phyloP scores from a whole-genome alignment of 2,113 vertebrate species.

The Cyanoderma ruficeps region DNA sequence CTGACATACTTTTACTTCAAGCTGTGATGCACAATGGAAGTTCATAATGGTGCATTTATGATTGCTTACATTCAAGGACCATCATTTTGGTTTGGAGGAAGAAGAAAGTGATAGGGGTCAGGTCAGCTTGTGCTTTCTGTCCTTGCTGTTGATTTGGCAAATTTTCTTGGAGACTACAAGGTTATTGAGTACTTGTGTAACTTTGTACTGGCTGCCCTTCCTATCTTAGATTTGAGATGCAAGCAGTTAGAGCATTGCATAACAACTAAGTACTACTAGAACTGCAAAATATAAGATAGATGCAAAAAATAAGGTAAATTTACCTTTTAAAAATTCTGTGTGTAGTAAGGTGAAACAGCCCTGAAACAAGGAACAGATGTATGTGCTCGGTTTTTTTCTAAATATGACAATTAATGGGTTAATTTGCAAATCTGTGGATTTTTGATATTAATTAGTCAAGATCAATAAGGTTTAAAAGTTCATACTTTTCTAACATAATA shows the following conservation, averaged over 20 bases:
- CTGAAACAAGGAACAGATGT: slow-evolving; percentile 47
- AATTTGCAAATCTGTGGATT: slow-evolving; percentile 1
- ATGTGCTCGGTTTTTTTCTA: slow-evolving; percentile 26
- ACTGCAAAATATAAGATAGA: slow-evolving; percentile 3
- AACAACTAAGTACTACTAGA: background rate
- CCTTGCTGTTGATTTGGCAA: background rate
- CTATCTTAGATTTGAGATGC: background rate
- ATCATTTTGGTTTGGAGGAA: background rate
- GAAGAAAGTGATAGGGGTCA: background rate
- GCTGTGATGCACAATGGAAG: background rate
- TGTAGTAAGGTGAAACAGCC: slow-evolving; percentile 37
- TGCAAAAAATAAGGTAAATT: background rate
- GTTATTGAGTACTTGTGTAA: background rate
- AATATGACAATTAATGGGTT: slow-evolving; percentile 42
- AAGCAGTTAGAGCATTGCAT: background rate
- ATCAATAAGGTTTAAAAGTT: slow-evolving; percentile 41
- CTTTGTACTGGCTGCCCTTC: background rate
- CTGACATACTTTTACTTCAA: slow-evolving; percentile 38
- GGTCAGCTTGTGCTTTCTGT: background rate
- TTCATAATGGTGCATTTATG: background rate
- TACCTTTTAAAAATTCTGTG: slow-evolving; percentile 2
- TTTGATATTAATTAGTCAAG: slow-evolving; percentile 40
- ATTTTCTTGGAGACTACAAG: background rate
- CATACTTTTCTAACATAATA: slow-evolving; percentile 1
- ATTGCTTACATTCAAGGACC: background rate